Percentiles rank a stretch among this genome's conserved stretches.
Conservation (phyloP, 2,888 invertebrate genomes). For the Plebejus anna region DNA sequence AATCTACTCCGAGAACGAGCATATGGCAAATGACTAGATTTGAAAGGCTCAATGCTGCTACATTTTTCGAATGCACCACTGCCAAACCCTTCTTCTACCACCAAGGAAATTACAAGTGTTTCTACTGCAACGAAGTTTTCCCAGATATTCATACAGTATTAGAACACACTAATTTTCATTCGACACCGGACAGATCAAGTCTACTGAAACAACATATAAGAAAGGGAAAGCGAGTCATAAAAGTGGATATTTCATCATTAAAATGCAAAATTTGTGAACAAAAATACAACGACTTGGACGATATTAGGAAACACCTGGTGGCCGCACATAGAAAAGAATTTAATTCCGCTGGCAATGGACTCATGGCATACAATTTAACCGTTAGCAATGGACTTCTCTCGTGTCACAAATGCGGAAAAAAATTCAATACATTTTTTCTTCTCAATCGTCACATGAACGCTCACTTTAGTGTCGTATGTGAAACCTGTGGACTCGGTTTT, state of each 20-base stretch:
- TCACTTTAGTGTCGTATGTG: conserved; percentile 69
- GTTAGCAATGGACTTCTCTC: conserved; percentile 54
- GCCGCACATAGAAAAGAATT: conserved; percentile 63
- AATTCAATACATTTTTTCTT: conserved; percentile 66
- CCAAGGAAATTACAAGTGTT: conserved; percentile 72
- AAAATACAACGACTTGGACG: conserved; percentile 61
- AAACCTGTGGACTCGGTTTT: conserved; percentile 69
- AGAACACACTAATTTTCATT: conserved; percentile 54
- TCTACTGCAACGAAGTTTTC: conserved; percentile 66
- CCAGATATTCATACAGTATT: conserved; percentile 63
- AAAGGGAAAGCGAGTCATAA: conserved; percentile 69
- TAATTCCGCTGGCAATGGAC: conserved; percentile 64
- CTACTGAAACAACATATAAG: conserved; percentile 61
- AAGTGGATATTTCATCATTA: conserved; percentile 66
- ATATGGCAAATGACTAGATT: conserved; percentile 74
- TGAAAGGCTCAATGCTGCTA: conserved; percentile 68
- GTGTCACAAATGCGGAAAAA: conserved; percentile 64
- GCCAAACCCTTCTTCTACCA: conserved; percentile 69
- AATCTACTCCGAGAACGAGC: conserved; percentile 58
- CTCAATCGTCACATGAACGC: conserved; percentile 71
- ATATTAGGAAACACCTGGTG: conserved; percentile 58
- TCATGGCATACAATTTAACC: conserved; percentile 66
- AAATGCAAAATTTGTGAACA: conserved; percentile 66
- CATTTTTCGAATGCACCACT: conserved; percentile 63
- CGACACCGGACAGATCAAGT: conserved; percentile 53